Base-by-base conservation (phyloP, 2,113 vertebrate genomes). In the Charina bottae region DNA sequence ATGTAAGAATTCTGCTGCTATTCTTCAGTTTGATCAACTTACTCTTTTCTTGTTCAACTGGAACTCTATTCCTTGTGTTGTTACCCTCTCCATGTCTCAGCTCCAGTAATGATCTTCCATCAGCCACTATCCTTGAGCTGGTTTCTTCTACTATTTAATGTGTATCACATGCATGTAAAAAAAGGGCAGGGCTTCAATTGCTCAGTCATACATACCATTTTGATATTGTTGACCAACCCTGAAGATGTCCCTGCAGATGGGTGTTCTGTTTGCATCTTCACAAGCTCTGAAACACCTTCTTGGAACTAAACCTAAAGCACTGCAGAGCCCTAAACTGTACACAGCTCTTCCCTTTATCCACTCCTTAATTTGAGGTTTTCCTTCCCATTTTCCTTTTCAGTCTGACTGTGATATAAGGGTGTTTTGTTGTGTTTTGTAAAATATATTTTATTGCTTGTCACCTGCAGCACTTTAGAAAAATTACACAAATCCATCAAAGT, bases 401-500 rank as follows among this genome's bases (percentile, higher is more conserved):
- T 5, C 68, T 1, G 0, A 55, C 55, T 92, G 90, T 0, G 0
- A 72, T 94, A 89, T 62, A 3, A 93, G 92, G 6, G 10, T 11
- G 23, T 23, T 90, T 56, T 89, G n/a, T 90, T 89, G 4, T 64
- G 3, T 68, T 46, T 88, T 78, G 90, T 64, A 92, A 92, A 95
- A 91, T 85, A 58, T 78, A 87, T 94, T 96, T 96, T 93, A 93
- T 94, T 97, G 94, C 96, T 96, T 95, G 92, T 96, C 96, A 97
- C 96, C 94, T 64, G 6, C 90, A 97, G 96, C 95, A 92, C 95
- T 96, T 95, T 95, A 56, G 93, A 96, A 97, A 96, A 97, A 97
- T 97, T 95, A 97, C 97, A 96, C 68, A 90, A 94, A 97, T 97
- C 96, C 96, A 96, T 97, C 97, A 97, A 96, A 97, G 94, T 95